Evolutionary conservation across 2,797 vertebrate genomes (phyloP), one percentile per base, ranked within the genome.

Genomic region (Artibeus lituratus): DNA sequence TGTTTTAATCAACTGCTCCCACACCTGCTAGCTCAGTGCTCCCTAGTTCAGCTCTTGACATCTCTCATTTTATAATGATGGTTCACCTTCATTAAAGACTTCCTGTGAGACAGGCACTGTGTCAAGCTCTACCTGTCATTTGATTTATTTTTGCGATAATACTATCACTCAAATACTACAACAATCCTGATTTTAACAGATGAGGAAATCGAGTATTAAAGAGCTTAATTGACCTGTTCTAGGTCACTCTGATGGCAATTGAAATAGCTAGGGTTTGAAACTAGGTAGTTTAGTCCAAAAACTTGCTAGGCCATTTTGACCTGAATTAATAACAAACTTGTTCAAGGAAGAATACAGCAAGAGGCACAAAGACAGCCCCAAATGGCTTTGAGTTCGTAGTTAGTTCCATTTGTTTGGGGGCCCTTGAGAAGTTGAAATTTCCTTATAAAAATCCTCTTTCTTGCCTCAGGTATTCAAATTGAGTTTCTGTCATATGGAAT

Each of bases 101-200:
- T 87, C 32, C 49, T 88, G 9, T 9, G 39, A 57, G 32, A 16
- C 3, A 77, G 39, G 49, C n/a, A 91, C 80, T 57, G 14, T 74
- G 21, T n/a, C 37, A 86, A 85, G 10, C 1, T 73, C 24, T 85
- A 53, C 35, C 42, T 89, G 57, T 49, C 69, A 80, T 49, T 85
- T 70, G 72, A 55, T 57, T 81, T 59, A 59, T 26, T 59, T 90
- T 90, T 87, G 49, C 29, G 83, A 6, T 81, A 83, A 80, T 78
- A 6, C 12, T 90, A 69, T 87, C 49, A 74, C 7, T 4, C 3
- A n/a, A 83, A 22, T 55, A 83, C 24, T 93, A 80, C 29, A 83
- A 89, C 51, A 57, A 74, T 57, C 2, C 16, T 51, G 57, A 83
- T 87, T 95, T 95, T 93, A 94, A 80, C 15, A 83, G 57, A 85